phyloP scores from a whole-genome alignment of 2,888 invertebrate genomes.

The Orthosia incerta region DNA sequence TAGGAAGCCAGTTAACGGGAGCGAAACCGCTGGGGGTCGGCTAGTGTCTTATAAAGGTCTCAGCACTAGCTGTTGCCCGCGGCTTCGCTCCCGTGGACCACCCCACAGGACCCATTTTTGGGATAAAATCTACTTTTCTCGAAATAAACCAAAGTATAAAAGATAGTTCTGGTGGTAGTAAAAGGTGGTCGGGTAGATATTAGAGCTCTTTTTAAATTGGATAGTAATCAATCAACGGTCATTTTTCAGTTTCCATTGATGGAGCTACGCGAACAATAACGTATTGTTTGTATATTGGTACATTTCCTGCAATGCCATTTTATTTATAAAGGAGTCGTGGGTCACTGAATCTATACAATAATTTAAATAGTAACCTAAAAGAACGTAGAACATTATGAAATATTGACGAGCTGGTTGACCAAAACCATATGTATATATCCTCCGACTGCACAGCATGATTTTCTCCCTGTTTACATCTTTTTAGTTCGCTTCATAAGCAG shows the following conservation, averaged over 20 bases:
- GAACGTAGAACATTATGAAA: too few species aligned
- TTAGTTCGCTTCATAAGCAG: too few species aligned
- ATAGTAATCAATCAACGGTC: slow-evolving; percentile 54
- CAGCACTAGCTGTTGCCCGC: too few species aligned
- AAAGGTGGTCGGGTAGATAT: slow-evolving; percentile 13
- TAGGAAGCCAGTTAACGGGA: too few species aligned
- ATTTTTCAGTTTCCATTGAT: slow-evolving; percentile 58
- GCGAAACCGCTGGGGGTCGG: too few species aligned
- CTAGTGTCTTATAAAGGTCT: too few species aligned
- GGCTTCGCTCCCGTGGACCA: too few species aligned
- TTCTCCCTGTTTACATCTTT: too few species aligned
- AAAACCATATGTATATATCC: too few species aligned
- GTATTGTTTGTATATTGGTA: slow-evolving; percentile 40
- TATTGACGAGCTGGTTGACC: too few species aligned
- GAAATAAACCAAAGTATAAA: neutral
- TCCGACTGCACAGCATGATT: too few species aligned
- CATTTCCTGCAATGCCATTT: slow-evolving; percentile 24
- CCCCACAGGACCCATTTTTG: too few species aligned
- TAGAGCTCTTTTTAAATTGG: slow-evolving; percentile 49
- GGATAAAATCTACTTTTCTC: neutral
- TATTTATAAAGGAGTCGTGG: slow-evolving; percentile 12
- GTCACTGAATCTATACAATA: neutral
- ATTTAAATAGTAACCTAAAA: slow-evolving; percentile 8
- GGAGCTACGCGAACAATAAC: slow-evolving; percentile 46
- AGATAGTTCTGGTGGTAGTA: neutral